phyloP scores from a whole-genome alignment of 2,888 invertebrate species.

The Cacoxenus indagator region DNA sequence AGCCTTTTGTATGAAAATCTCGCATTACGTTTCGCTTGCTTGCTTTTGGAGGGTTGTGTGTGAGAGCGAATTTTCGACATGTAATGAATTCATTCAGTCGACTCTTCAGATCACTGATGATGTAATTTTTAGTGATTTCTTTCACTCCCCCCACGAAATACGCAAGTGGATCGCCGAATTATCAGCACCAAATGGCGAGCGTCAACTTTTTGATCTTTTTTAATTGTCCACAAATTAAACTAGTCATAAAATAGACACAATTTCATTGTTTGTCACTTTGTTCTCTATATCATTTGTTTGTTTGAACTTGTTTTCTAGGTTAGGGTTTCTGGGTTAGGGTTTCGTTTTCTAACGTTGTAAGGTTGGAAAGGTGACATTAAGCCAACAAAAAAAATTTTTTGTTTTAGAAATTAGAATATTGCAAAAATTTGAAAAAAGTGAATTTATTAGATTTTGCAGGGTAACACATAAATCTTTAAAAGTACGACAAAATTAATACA shows the following conservation, averaged over 20 bases:
- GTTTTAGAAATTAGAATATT: too few species aligned
- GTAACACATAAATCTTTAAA: too few species aligned
- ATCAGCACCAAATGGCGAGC: conserved; percentile 16
- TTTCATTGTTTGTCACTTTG: conserved; percentile 43
- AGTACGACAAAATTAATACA: too few species aligned
- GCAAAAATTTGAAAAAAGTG: too few species aligned
- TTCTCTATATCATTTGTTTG: background rate
- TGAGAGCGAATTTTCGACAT: conserved; percentile 9
- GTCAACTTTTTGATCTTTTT: conserved; percentile 59
- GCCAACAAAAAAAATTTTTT: too few species aligned
- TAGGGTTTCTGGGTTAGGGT: background rate
- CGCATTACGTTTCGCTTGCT: background rate
- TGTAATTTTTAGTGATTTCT: conserved; percentile 18
- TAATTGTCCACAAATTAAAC: conserved; percentile 63
- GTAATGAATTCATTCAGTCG: conserved; percentile 16
- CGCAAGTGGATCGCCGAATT: background rate
- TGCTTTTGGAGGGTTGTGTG: background rate
- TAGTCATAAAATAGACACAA: conserved; percentile 60
- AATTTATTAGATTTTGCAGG: too few species aligned
- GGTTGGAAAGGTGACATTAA: too few species aligned
- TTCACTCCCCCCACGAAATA: background rate
- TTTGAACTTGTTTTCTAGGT: conserved; percentile 16
- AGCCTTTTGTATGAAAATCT: background rate
- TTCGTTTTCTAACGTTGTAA: too few species aligned
- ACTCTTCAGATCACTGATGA: background rate